These are phyloP conservation scores for Trichonephila inaurata DNA, from an alignment of 1,140 invertebrate species.

Conservation along the genomic window DNA sequence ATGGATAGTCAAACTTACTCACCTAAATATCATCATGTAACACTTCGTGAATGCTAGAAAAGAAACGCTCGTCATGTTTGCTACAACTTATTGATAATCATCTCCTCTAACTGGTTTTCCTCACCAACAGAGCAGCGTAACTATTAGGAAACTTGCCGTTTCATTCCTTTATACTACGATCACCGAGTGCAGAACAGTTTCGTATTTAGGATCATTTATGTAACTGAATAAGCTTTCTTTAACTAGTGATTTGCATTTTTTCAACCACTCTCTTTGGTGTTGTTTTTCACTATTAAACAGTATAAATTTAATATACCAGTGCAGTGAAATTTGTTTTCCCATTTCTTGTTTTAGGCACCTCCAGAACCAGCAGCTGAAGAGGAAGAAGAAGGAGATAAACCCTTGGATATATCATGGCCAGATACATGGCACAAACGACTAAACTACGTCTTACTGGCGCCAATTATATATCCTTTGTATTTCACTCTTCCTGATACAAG, in stretches of 20 bases:
- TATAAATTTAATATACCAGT: not conserved
- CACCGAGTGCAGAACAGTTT: too few species aligned
- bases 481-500: slow-evolving; percentile 92
- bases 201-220: too few species aligned
- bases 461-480: slow-evolving; percentile 97
- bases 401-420: slow-evolving; percentile 84
- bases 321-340: not conserved
- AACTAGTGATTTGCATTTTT: not conserved
- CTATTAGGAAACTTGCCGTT: too few species aligned
- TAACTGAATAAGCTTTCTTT: not conserved
- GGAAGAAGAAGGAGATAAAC: slow-evolving; percentile 82
- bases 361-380: slow-evolving; percentile 32
- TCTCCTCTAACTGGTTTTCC: too few species aligned
- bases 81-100: too few species aligned
- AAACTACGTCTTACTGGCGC: slow-evolving; percentile 94
- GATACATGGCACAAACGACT: slow-evolving; percentile 90
- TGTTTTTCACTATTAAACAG: too few species aligned
- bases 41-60: too few species aligned
- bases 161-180: too few species aligned
- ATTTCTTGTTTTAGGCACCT: not conserved
- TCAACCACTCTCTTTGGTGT: not conserved
- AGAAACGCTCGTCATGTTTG: too few species aligned
- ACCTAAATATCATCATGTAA: too few species aligned
- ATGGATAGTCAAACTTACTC: too few species aligned
- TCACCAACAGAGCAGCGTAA: too few species aligned